Evolutionary conservation across 2,888 invertebrate genomes (phyloP).

Genomic region (Melieria omissa): DNA sequence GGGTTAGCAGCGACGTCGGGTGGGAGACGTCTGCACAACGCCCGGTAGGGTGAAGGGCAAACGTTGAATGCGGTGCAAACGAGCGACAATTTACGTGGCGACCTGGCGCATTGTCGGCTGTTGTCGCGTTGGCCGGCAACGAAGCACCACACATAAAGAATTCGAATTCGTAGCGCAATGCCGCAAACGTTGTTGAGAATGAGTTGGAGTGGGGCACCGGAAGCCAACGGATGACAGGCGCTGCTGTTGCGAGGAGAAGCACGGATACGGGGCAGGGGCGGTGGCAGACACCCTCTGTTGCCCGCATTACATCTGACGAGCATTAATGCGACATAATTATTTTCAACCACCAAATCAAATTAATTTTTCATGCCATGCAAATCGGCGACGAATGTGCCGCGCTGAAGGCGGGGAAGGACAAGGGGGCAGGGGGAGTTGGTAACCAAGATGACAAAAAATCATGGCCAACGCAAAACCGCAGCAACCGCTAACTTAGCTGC

Average conservation of each 20-base stretch:
- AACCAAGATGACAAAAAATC: constrained; percentile 18
- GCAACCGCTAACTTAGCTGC: constrained; percentile 38
- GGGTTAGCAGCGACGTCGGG: too few relatives aligned
- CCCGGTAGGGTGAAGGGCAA: constrained; percentile 2
- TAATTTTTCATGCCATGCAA: constrained; percentile 48
- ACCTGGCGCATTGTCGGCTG: constrained; percentile 5
- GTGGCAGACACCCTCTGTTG: constrained; percentile 5
- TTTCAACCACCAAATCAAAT: constrained; percentile 52
- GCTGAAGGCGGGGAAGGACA: constrained; percentile 1
- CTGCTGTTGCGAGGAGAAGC: too few relatives aligned
- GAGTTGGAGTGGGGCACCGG: too few relatives aligned
- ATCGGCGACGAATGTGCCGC: not conserved
- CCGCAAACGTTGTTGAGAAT: too few relatives aligned
- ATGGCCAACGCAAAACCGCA: constrained; percentile 13
- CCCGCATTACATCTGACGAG: constrained; percentile 33
- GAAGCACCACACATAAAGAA: not conserved
- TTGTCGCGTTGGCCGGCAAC: not conserved
- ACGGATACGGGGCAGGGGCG: too few relatives aligned
- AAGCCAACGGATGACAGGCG: too few relatives aligned
- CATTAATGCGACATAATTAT: constrained; percentile 53
- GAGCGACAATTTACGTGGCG: constrained; percentile 26
- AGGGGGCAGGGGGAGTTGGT: not conserved
- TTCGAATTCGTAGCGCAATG: too few relatives aligned
- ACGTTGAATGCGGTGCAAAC: constrained; percentile 19
- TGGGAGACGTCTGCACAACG: not conserved